These are phyloP conservation scores for Drosophila bifasciata DNA, from an alignment of 1,140 invertebrate species.

Conservation along the genomic window DNA sequence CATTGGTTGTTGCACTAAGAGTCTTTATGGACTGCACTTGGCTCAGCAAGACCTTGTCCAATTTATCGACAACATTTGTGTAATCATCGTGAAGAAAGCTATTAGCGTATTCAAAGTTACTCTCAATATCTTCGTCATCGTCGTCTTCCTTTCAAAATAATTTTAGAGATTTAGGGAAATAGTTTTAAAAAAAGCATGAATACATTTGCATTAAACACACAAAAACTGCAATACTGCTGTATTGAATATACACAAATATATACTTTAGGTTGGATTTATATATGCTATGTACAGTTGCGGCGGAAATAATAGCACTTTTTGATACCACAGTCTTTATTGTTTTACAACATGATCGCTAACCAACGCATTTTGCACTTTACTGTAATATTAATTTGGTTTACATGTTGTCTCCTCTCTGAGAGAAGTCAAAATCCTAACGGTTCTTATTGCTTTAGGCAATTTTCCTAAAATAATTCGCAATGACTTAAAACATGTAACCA, in stretches of 20 bases:
- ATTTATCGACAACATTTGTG: constrained; percentile 71
- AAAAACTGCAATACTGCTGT: background rate
- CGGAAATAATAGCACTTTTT: background rate
- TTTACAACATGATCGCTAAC: no score
- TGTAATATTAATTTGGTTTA: no score
- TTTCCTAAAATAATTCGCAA: no score
- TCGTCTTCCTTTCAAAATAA: constrained; percentile 43
- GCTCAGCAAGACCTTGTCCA: constrained; percentile 61
- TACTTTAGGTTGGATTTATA: no score
- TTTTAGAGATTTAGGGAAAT: background rate
- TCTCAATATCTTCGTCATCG: constrained; percentile 70
- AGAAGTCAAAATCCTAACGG: no score
- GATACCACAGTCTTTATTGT: background rate
- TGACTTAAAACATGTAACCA: no score
- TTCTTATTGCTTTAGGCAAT: no score
- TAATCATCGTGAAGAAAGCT: constrained; percentile 69
- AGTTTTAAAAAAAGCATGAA: background rate
- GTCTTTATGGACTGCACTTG: constrained; percentile 31
- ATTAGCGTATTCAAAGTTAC: constrained; percentile 74
- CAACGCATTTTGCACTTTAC: no score
- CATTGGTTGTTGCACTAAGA: constrained; percentile 11
- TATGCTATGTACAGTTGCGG: no score
- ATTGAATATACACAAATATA: no score
- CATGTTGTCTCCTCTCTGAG: no score
- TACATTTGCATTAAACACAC: no score